These are phyloP conservation scores for Gibbula magus DNA, from an alignment of 2,888 invertebrate genomes.

Conservation along the genomic window DNA sequence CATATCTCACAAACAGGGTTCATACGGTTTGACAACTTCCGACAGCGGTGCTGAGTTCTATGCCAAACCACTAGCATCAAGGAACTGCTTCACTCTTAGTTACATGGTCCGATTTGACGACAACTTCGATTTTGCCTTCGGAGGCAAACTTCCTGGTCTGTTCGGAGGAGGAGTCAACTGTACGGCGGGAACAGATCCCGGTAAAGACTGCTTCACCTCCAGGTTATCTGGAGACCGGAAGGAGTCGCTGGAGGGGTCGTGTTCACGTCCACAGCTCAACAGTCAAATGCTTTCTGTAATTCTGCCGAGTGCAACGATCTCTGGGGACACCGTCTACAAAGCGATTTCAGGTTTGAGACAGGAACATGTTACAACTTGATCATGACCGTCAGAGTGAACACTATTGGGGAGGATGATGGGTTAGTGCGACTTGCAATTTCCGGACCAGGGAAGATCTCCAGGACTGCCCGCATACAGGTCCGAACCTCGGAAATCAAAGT, in stretches of 20 bases:
- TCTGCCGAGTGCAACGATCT: background rate
- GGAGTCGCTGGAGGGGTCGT: background rate
- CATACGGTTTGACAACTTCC: background rate
- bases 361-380: background rate
- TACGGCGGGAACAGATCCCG: background rate
- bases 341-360: background rate
- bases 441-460: background rate
- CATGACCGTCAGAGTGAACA: background rate
- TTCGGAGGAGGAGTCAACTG: slow-evolving; percentile 11
- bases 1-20: background rate
- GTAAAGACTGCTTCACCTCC: background rate
- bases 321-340: background rate
- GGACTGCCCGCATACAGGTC: too few relatives aligned
- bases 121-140: slow-evolving; percentile 11
- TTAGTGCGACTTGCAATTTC: background rate
- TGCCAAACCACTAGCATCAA: background rate
- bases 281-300: background rate
- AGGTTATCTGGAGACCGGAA: slow-evolving; percentile 9
- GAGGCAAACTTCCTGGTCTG: slow-evolving; percentile 9
- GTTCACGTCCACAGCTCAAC: background rate
- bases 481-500: background rate
- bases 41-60: slow-evolving; percentile 1
- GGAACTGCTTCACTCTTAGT: background rate
- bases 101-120: background rate
- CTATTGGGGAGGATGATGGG: background rate